Base-by-base conservation (phyloP, 2,888 invertebrate species). In the Drosophila neotestacea region DNA sequence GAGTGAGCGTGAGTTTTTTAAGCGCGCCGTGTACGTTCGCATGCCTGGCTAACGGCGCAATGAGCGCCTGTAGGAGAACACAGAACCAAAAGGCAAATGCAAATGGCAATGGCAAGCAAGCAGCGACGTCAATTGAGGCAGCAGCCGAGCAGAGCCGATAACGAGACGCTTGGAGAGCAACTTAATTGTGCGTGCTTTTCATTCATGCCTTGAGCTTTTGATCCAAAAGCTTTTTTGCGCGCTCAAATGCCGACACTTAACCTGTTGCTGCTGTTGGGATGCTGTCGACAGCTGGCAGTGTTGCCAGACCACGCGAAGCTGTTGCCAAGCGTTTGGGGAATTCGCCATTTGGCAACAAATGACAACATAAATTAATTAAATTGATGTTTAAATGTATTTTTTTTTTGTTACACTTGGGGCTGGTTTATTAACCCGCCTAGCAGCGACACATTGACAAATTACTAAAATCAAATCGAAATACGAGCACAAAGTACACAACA, bases 321-420 rank as follows among this genome's bases (percentile, higher is more conserved):
- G 83, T 82, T 82, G 82, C 84, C 66, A 84, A 51, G 81, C 71
- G 28, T 9, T 41, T 42, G 42, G 55, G 30, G 39, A 48, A 48
- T 54, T 65, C 42, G 27, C 2, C 16, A 16, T 13, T 34, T 16
- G 5, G 44, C 55, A 39, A 58, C 50, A 64, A 71, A 66, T 58
- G 70, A 66, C 60, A 85, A 73, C 81, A 84, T 85, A 85, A 85
- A 85, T 85, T 85, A 88, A 85, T 85, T 85, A 85, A 88, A 88
- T 85, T 88, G 75, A 80, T 82, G 83, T 80, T 77, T 81, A 70
- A 77, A 73, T 75, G 69, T 50, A 32, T 6, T 32, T 32, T 41
- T 59, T 6, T 22, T 6, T 44, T 68, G 44, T 54, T 66, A 55
- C 32, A 16, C 39, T 44, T 41, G 55, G 30, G 63, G 48, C 74